A percentile compares a stretch with the other conserved stretches of the same genome.
phyloP scores from a whole-genome alignment of 2,888 invertebrate genomes.

The Calameuta idolon region DNA sequence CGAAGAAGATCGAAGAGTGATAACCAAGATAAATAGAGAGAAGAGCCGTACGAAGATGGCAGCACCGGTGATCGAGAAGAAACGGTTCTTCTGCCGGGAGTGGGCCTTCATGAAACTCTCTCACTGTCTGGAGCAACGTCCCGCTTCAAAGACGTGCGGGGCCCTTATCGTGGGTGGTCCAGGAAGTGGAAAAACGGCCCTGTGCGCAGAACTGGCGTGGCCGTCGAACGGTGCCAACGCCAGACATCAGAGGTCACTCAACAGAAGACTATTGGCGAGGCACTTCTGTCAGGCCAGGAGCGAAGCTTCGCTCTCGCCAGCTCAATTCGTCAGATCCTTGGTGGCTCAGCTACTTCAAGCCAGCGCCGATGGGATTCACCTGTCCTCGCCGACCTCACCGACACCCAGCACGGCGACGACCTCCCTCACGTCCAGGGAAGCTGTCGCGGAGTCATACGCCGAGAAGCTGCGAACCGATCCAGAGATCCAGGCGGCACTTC shows the following conservation, averaged over 20 bases:
- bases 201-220: slow-evolving; percentile 83
- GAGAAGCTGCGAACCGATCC: slow-evolving; percentile 82
- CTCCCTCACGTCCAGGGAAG: slow-evolving; percentile 72
- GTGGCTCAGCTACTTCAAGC: slow-evolving; percentile 82
- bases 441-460: slow-evolving; percentile 83
- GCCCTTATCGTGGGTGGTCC: slow-evolving; percentile 91
- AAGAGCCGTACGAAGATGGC: slow-evolving; percentile 50
- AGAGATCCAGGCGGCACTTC: slow-evolving; percentile 84
- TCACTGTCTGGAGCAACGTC: slow-evolving; percentile 90
- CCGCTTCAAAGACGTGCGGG: slow-evolving; percentile 87
- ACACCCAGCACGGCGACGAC: slow-evolving; percentile 68
- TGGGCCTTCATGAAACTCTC: slow-evolving; percentile 96
- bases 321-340: slow-evolving; percentile 86
- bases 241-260: slow-evolving; percentile 79
- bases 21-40: background rate
- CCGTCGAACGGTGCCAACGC: slow-evolving; percentile 77
- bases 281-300: slow-evolving; percentile 91
- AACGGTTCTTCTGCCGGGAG: slow-evolving; percentile 90
- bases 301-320: slow-evolving; percentile 85
- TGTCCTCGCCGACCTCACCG: slow-evolving; percentile 47
- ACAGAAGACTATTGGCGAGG: slow-evolving; percentile 84
- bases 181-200: slow-evolving; percentile 94
- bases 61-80: slow-evolving; percentile 71
- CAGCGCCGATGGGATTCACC: slow-evolving; percentile 57
- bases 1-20: background rate